Conservation (phyloP, 1,140 invertebrate genomes). For the Drepana arcuata region DNA sequence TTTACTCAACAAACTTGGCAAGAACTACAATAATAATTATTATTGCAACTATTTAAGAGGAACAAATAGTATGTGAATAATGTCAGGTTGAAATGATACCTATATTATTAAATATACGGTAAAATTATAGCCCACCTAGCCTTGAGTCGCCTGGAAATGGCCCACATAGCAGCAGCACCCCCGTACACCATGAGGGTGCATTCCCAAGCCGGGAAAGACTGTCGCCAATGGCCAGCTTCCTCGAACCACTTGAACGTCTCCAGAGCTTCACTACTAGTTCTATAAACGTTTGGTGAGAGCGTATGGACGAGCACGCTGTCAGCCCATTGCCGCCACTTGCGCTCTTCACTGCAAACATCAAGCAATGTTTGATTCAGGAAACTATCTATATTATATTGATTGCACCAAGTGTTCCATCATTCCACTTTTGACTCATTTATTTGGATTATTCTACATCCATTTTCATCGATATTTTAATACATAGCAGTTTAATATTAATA, state of each 20-base stretch:
- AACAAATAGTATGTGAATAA: too few species aligned
- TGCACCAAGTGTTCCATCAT: too few species aligned
- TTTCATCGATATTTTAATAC: neutral
- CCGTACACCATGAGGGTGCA: slow-evolving; percentile 91
- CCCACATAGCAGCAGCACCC: slow-evolving; percentile 94
- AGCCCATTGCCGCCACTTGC: slow-evolving; percentile 96
- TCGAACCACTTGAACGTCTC: slow-evolving; percentile 95
- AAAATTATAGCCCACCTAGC: slow-evolving; percentile 74
- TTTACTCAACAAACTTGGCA: too few species aligned
- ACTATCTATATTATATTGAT: too few species aligned
- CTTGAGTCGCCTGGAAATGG: slow-evolving; percentile 91
- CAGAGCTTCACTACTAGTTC: slow-evolving; percentile 86
- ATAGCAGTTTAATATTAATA: neutral
- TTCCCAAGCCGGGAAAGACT: slow-evolving; percentile 90
- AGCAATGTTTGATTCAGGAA: too few species aligned
- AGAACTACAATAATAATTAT: too few species aligned
- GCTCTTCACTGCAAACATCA: slow-evolving; percentile 92
- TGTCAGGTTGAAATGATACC: too few species aligned
- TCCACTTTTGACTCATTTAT: too few species aligned
- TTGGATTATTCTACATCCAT: too few species aligned
- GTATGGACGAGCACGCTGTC: slow-evolving; percentile 93
- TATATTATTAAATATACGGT: neutral
- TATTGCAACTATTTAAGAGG: too few species aligned
- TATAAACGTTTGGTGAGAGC: slow-evolving; percentile 97
- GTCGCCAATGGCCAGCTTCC: slow-evolving; percentile 91